Conservation (phyloP, 1,140 invertebrate genomes). For the Halesus radiatus region DNA sequence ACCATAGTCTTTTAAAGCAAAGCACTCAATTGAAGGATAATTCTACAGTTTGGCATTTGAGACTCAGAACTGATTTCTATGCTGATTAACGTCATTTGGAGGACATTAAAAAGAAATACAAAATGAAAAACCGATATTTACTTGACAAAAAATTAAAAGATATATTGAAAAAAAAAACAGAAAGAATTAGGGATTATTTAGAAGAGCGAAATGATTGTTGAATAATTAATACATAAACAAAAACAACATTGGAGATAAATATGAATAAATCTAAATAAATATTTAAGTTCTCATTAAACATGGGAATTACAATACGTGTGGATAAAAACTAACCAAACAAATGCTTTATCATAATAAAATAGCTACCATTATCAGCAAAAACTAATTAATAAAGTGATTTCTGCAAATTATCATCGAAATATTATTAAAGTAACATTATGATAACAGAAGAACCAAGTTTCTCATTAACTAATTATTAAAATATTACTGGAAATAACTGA, state of each 20-base stretch:
- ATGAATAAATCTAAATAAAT: conserved; percentile 16
- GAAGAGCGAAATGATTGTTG: background rate
- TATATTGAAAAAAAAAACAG: background rate
- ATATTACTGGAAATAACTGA: conserved; percentile 1
- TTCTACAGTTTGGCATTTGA: conserved; percentile 24
- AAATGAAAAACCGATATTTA: background rate
- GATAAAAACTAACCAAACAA: conserved; percentile 6
- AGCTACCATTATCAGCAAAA: conserved; percentile 35
- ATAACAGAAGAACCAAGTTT: conserved; percentile 5
- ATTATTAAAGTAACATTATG: background rate
- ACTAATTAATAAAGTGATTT: background rate
- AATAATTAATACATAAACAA: background rate
- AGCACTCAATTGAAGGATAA: conserved; percentile 14
- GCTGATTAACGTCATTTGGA: background rate
- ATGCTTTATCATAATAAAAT: conserved; percentile 2
- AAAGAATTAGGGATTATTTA: background rate
- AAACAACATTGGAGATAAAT: conserved; percentile 10
- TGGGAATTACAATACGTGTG: background rate
- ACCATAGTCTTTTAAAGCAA: conserved; percentile 31
- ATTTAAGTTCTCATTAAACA: conserved; percentile 18
- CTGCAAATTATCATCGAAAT: conserved; percentile 2
- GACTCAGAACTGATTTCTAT: background rate
- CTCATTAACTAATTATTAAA: background rate
- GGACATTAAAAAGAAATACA: background rate
- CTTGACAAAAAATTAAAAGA: background rate